Conservation (phyloP, 2,113 vertebrate species). For the cattle (Bos taurus) region ARS-UCD2.0 NC_037337.1:89555001-89555500, state of each 20-base stretch:
- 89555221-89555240: background rate
- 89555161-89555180: constrained; percentile 66
- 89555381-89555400: background rate
- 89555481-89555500: background rate
- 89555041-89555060: constrained; percentile 45
- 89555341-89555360: background rate
- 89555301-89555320: background rate
- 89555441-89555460: background rate
- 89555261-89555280: background rate
- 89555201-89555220: constrained; percentile 15
- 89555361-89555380: background rate
- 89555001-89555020: constrained; percentile 60
- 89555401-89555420: background rate
- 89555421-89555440: background rate
- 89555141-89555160: constrained; percentile 70
- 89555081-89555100: constrained; percentile 63
- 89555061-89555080: constrained; percentile 62
- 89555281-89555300: background rate
- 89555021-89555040: constrained; percentile 52
- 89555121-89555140: constrained; percentile 69
- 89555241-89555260: background rate
- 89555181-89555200: constrained; percentile 56
- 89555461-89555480: background rate
- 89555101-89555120: constrained; percentile 46
- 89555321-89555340: background rate